Base-by-base conservation (phyloP, 1,140 invertebrate genomes). In the Rhynchophorus ferrugineus region DNA sequence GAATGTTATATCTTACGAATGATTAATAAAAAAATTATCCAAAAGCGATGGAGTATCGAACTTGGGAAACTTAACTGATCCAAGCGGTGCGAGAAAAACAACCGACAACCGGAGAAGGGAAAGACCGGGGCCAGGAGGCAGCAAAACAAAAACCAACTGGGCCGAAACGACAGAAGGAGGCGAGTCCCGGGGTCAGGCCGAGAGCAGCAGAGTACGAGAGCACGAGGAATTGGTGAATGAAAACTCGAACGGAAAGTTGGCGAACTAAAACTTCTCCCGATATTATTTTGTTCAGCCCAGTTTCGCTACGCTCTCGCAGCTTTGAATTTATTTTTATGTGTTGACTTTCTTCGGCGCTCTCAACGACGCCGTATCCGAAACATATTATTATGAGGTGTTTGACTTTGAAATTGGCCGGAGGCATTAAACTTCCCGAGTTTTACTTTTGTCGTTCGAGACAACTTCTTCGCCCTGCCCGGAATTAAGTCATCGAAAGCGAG, bases 261-360 rank as follows among this genome's bases (percentile, higher is more conserved):
- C 44, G 18, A 52, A 44, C 42, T 52, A 24, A 21, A 47, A 54
- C 44, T 54, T 54, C 51, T 54, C 45, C 24, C 24, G 24, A 48
- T 54, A 41, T 47, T 54, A 41, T 54, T 54, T 54, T 54, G 51
- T 54, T 54, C 51, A 54, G 38, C 51, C 51, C 51, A 54, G 51
- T 54, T 54, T 47, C 44, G 51, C 38, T 22, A 43, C 16, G 17
- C 18, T 20, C 29, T 52, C 17, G 16, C 38, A 6, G 19, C 37
- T 19, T 38, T 13, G 13, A 48, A 54, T 54, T 54, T 47, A 46
- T 46, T 54, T 54, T 54, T 54, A 47, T 54, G 43, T 33, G 34
- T 54, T 37, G 41, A 54, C 51, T 54, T 47, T 54, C 51, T 35
- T 37, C 42, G 50, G 22, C 14, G n/a, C n/a, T 18, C 16, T 46